Percentiles rank a stretch among this genome's conserved stretches.
Evolutionary conservation across 2,888 invertebrate genomes (phyloP).

Genomic region (Helleia helle): DNA sequence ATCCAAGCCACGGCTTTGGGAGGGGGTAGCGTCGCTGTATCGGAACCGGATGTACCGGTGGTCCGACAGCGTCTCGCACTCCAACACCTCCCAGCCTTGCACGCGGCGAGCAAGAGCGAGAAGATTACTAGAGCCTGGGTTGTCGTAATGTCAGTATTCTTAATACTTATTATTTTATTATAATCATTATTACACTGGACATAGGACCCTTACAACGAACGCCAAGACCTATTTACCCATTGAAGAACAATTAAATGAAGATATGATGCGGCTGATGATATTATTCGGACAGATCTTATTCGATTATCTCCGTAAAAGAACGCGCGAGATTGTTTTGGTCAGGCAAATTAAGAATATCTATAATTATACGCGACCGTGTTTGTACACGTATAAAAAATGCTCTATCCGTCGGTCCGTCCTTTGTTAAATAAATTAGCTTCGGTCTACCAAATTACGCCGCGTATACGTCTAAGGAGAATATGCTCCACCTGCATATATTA

Average conservation of each 20-base stretch:
- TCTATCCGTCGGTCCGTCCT: slow-evolving; percentile 68
- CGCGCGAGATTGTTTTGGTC: slow-evolving; percentile 22
- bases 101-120: too few species aligned
- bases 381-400: slow-evolving; percentile 64
- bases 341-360: slow-evolving; percentile 37
- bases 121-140: too few species aligned
- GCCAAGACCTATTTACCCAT: too few species aligned
- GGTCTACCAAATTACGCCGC: slow-evolving; percentile 76
- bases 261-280: not conserved
- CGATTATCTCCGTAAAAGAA: not conserved
- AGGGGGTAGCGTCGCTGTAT: too few species aligned
- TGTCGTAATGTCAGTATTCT: too few species aligned
- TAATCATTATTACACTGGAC: too few species aligned
- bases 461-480: slow-evolving; percentile 67
- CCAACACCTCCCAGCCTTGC: too few species aligned
- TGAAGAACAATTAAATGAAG: not conserved
- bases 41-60: too few species aligned
- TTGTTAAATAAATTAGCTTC: slow-evolving; percentile 76
- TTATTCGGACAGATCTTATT: not conserved
- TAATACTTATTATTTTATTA: too few species aligned
- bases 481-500: slow-evolving; percentile 71
- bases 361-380: slow-evolving; percentile 48
- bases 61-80: too few species aligned
- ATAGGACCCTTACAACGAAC: too few species aligned
- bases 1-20: too few species aligned